Evolutionary conservation across 2,113 vertebrate genomes (phyloP).

Genomic region (Leptodactylus fuscus): DNA sequence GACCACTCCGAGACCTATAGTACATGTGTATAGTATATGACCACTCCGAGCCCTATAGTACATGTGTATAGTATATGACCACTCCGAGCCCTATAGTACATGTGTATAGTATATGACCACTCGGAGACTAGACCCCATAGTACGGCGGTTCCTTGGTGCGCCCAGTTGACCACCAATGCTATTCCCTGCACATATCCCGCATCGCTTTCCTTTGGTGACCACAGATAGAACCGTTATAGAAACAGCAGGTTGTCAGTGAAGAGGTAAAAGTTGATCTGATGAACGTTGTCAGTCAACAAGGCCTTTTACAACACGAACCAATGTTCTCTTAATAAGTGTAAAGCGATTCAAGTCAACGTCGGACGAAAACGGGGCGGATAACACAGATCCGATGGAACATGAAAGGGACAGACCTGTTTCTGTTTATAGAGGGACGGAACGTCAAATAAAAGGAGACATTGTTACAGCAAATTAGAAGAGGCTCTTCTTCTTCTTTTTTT

Average conservation of each 20-base stretch:
- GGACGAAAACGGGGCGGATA: background rate
- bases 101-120: no score
- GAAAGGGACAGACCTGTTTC: conserved; percentile 33
- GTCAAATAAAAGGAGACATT: conserved; percentile 38
- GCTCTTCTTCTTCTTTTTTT: conserved; percentile 9
- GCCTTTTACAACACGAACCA: background rate
- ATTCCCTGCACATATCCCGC: background rate
- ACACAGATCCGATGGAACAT: conserved; percentile 16
- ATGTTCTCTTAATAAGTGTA: background rate
- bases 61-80: no score
- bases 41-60: no score
- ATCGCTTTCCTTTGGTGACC: background rate
- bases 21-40: no score
- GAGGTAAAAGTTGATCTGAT: background rate
- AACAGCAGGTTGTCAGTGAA: background rate
- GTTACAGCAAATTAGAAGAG: background rate
- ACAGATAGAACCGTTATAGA: background rate
- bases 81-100: no score
- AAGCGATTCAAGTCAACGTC: background rate
- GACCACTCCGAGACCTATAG: no score
- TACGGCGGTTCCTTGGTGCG: no score
- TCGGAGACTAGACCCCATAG: no score
- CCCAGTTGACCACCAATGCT: no score
- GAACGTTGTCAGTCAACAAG: conserved; percentile 7
- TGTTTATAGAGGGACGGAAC: conserved; percentile 15